These are phyloP conservation scores for Emydura subglobosa DNA, from an alignment of 2,113 vertebrate genomes.

Conservation along the genomic window DNA sequence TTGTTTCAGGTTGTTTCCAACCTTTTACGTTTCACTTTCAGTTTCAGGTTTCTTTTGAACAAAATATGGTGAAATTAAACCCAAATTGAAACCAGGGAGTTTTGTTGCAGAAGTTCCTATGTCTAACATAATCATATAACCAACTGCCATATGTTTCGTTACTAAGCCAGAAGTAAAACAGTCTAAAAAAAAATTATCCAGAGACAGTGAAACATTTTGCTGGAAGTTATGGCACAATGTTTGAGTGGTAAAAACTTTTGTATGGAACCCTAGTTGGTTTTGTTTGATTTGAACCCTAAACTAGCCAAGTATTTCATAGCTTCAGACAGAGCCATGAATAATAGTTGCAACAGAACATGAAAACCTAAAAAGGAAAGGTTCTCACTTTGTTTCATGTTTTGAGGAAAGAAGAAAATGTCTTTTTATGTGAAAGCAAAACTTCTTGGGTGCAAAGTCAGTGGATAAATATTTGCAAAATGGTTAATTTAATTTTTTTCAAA, in stretches of 20 bases:
- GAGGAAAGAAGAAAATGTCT: neutral
- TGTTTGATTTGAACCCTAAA: neutral
- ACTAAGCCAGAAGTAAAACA: neutral
- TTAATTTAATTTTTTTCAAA: neutral
- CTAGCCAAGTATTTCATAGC: neutral
- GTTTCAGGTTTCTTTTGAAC: conserved; percentile 55
- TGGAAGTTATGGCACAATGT: neutral
- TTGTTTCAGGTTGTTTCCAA: conserved; percentile 18
- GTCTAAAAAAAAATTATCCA: neutral
- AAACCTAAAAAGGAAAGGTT: neutral
- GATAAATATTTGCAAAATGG: neutral
- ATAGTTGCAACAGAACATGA: neutral
- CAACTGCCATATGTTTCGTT: neutral
- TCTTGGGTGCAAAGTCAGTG: neutral
- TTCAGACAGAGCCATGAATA: neutral
- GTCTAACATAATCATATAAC: conserved; percentile 8
- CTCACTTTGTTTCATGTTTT: neutral
- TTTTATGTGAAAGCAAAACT: neutral
- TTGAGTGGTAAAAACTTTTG: neutral
- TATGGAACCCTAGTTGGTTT: neutral
- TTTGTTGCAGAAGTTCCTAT: neutral
- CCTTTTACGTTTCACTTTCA: conserved; percentile 63
- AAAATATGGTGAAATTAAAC: conserved; percentile 49
- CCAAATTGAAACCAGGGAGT: conserved; percentile 38
- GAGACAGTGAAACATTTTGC: neutral